Evolutionary conservation across 2,888 invertebrate species (phyloP).

Genomic region (Nymphalis urticae): DNA sequence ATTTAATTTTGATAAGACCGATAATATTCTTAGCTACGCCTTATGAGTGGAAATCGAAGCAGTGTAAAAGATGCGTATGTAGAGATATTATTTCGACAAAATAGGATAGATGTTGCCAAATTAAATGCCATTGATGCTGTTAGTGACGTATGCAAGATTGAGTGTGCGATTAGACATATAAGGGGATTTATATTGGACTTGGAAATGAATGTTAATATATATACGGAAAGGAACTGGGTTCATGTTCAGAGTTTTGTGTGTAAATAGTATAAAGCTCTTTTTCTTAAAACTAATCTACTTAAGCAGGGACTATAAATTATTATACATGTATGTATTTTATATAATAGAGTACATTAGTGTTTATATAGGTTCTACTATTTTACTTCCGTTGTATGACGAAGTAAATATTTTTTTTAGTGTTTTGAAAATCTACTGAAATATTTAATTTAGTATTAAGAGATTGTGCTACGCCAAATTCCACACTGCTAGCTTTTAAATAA

Average conservation of each 20-base stretch:
- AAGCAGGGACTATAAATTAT: constrained; percentile 26
- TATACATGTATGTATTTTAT: background rate
- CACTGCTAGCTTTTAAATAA: background rate
- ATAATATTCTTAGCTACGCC: too few relatives aligned
- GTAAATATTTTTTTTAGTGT: constrained; percentile 28
- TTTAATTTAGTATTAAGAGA: background rate
- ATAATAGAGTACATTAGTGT: background rate
- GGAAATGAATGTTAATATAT: background rate
- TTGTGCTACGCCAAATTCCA: background rate
- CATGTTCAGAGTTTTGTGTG: constrained; percentile 29
- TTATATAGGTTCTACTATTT: constrained; percentile 14
- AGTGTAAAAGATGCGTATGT: too few relatives aligned
- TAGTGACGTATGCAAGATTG: background rate
- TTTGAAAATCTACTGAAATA: constrained; percentile 9
- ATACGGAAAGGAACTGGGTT: constrained; percentile 14
- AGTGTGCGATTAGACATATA: constrained; percentile 6
- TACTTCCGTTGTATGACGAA: constrained; percentile 28
- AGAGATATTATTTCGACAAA: too few relatives aligned
- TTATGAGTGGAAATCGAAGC: too few relatives aligned
- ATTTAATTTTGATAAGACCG: too few relatives aligned
- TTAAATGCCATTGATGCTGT: too few relatives aligned
- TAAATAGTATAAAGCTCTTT: constrained; percentile 18
- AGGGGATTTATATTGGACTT: background rate
- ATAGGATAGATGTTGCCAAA: too few relatives aligned
- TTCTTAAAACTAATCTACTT: constrained; percentile 32